Percentiles rank a stretch among this genome's conserved stretches.
These are phyloP conservation scores for Poeciliopsis turrubarensis DNA, from an alignment of 2,113 vertebrate species.

Conservation along the genomic window DNA sequence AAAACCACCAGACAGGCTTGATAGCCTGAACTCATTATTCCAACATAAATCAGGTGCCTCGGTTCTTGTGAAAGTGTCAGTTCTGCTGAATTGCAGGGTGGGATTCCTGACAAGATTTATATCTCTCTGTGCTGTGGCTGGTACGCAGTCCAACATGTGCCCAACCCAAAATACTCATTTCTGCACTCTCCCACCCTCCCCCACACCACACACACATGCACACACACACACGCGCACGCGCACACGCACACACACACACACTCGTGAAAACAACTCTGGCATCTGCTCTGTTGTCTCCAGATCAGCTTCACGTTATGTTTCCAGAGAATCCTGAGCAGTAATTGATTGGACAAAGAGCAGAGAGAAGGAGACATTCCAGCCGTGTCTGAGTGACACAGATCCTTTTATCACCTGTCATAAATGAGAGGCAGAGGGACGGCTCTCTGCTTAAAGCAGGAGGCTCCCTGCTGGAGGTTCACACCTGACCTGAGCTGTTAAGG, in stretches of 20 bases:
- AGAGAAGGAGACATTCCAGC: slow-evolving; percentile 2
- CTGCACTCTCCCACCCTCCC: not conserved
- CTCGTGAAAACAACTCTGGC: not conserved
- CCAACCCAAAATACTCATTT: slow-evolving; percentile 30
- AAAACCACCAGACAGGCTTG: slow-evolving; percentile 7
- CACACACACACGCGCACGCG: not conserved
- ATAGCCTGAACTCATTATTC: slow-evolving; percentile 20
- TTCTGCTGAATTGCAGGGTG: slow-evolving; percentile 4
- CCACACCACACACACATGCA: not conserved
- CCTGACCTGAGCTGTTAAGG: slow-evolving; percentile 11
- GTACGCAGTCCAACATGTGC: slow-evolving; percentile 34
- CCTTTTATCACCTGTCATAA: slow-evolving; percentile 4
- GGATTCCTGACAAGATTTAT: slow-evolving; percentile 32
- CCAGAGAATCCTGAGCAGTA: not conserved
- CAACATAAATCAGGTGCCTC: slow-evolving; percentile 28
- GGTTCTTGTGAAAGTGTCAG: slow-evolving; percentile 15
- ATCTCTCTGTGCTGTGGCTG: slow-evolving; percentile 20
- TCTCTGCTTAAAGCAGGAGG: slow-evolving; percentile 6
- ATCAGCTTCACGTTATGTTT: not conserved
- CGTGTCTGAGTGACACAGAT: not conserved
- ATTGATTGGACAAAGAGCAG: not conserved
- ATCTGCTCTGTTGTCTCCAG: slow-evolving; percentile 23
- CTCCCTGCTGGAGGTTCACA: not conserved
- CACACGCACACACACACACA: not conserved
- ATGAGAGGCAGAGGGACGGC: not conserved